Conservation (phyloP, 2,797 vertebrate genomes). For the Phrynocephalus forsythii region DNA sequence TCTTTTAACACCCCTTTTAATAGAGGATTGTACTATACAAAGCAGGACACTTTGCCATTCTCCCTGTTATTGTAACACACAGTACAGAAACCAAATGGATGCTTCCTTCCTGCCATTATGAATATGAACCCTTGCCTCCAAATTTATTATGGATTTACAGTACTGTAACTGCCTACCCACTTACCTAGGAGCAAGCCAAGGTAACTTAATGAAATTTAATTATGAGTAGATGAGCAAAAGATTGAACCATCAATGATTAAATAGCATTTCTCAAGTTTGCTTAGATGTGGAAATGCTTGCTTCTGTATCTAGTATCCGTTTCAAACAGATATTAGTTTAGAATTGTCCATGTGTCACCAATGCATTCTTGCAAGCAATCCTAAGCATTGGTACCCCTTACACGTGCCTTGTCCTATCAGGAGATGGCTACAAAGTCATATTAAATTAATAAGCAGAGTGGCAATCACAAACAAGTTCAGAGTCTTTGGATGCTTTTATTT, state of each 20-base stretch:
- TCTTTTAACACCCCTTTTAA: too few relatives aligned
- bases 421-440: constrained; percentile 54
- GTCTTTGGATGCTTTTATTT: constrained; percentile 47
- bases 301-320: neutral
- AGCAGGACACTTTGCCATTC: too few relatives aligned
- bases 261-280: neutral
- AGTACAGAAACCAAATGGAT: neutral
- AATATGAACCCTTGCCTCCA: neutral
- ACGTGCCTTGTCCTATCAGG: constrained; percentile 50
- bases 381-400: constrained; percentile 10
- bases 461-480: constrained; percentile 63
- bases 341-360: neutral
- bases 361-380: neutral
- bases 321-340: constrained; percentile 1
- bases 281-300: neutral
- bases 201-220: neutral
- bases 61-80: neutral
- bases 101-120: neutral
- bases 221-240: neutral
- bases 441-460: constrained; percentile 67
- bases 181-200: neutral
- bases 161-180: too few relatives aligned
- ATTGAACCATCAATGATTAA: neutral
- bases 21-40: too few relatives aligned
- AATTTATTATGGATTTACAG: too few relatives aligned